Evolutionary conservation across 2,113 vertebrate genomes (phyloP).

Genomic region (Cavia porcellus): DNA sequence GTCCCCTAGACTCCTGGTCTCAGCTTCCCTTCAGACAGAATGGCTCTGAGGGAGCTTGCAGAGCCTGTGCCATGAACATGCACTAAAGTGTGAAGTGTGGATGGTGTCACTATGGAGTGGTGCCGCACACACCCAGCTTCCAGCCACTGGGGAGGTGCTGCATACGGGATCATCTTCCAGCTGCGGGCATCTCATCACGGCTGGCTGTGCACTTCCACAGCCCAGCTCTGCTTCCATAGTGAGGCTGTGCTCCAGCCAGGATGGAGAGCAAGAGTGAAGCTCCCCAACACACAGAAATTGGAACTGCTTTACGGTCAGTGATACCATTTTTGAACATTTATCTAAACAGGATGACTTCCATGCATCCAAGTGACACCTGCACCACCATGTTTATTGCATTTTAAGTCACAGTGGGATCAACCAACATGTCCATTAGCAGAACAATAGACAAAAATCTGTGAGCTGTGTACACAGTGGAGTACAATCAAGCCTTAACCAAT

Average conservation of each 20-base stretch:
- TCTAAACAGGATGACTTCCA: background rate
- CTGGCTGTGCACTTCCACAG: background rate
- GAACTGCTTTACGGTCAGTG: background rate
- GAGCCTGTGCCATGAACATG: background rate
- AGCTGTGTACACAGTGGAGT: background rate
- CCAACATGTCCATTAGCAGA: background rate
- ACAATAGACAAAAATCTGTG: background rate
- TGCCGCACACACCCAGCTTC: background rate
- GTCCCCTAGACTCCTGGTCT: background rate
- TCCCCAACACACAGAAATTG: background rate
- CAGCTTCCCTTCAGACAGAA: background rate
- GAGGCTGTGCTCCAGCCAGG: background rate
- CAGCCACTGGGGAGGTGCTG: too few species aligned
- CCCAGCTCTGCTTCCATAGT: background rate
- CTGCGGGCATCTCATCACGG: accelerated
- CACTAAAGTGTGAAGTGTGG: background rate
- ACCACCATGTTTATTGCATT: background rate
- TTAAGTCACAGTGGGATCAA: background rate
- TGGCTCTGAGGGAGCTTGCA: background rate
- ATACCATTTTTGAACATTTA: background rate
- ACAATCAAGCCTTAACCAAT: background rate
- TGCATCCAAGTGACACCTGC: too few species aligned
- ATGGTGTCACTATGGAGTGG: background rate
- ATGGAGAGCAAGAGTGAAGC: background rate
- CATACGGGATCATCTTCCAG: background rate